Evolutionary conservation across 2,797 vertebrate genomes (phyloP).

Genomic region (Mus minutoides): DNA sequence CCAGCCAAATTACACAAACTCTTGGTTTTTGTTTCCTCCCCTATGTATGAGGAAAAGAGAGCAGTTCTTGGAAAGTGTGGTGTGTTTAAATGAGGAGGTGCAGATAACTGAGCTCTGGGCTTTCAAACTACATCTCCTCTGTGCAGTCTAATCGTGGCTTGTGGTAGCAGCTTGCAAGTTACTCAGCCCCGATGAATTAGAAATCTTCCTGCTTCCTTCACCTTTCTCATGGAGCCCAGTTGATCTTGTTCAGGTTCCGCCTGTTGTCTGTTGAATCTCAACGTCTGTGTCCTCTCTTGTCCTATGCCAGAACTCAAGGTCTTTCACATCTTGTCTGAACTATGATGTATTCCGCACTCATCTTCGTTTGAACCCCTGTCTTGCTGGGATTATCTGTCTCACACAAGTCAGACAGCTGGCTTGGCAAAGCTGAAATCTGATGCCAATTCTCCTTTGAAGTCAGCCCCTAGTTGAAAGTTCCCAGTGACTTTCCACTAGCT

Average conservation of each 20-base stretch:
- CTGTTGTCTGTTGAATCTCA: neutral
- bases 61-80: neutral
- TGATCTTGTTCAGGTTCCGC: neutral
- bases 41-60: conserved; percentile 7
- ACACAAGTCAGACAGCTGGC: neutral
- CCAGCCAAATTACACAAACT: neutral
- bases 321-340: neutral
- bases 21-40: conserved; percentile 21
- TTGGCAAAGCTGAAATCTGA: neutral
- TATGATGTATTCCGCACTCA: neutral
- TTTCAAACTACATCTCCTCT: neutral
- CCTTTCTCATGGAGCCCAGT: neutral
- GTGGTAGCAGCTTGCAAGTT: neutral
- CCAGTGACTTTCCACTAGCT: neutral
- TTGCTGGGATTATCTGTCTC: neutral
- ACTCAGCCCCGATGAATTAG: neutral
- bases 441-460: neutral
- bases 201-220: neutral
- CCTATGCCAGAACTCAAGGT: neutral
- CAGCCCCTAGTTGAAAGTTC: neutral
- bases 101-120: neutral
- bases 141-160: neutral
- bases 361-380: neutral
- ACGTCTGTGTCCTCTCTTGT: neutral
- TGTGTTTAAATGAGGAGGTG: neutral